Base-by-base conservation (phyloP, 2,888 invertebrate species). In the Eupithecia subumbrata region DNA sequence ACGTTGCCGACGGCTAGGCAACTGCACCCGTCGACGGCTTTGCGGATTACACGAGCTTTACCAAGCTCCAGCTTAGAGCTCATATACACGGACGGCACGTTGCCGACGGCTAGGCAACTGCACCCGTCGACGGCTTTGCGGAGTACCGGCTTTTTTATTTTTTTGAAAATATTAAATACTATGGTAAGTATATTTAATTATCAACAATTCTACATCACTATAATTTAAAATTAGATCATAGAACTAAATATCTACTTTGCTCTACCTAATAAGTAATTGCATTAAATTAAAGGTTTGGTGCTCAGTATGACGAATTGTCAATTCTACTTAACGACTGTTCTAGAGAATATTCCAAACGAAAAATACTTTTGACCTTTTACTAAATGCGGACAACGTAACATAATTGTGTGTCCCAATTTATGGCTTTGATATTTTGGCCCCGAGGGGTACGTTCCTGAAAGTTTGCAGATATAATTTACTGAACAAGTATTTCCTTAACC, bases 371-470 rank as follows among this genome's bases (percentile, higher is more conserved):
- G 79, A 81, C 81, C 84, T 82, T 82, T 79, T 30, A 37, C 67
- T 48, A 37, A 73, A 75, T 74, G 76, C 69, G 75, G 73, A 34
- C 76, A 76, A 78, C 76, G 45, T 75, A 75, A 79, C 74, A 76
- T 79, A 79, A 69, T 72, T 79, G 79, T 70, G 75, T 76, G 76
- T 75, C 79, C 76, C 76, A 64, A 75, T 76, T 76, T 78, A 76
- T 76, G 80, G 78, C 73, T 68, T 43, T 82, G 77, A 78, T 83
- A 81, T 82, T 78, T 78, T 73, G 76, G 77, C 84, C 82, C 76
- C 48, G 75, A 84, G 85, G 85, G 79, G 70, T 71, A 60, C 74
- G 70, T 73, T 76, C 73, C 76, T 74, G 82, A 84, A 87, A 85
- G 84, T 84, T 85, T 85, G 84, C 80, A 80, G 75, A 63, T 63